A percentile compares a stretch with the other conserved stretches of the same genome.
These are phyloP conservation scores for Parazoanthus atlanticus DNA, from an alignment of 92 coral and sea anemone species.

Conservation along the genomic window DNA sequence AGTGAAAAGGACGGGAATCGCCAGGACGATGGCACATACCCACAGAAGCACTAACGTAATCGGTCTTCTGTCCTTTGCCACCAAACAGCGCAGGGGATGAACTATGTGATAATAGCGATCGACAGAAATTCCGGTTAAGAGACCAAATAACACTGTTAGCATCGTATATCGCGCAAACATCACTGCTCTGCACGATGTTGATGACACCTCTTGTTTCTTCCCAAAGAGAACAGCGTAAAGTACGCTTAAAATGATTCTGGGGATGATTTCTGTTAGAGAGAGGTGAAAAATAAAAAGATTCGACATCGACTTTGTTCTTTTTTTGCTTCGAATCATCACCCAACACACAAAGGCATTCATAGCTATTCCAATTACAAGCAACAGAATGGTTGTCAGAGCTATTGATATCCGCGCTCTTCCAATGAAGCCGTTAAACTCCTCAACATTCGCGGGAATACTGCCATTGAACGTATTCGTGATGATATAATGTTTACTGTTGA, in stretches of 20 bases:
- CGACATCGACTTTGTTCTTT: constrained; percentile 16
- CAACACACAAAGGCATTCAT: constrained; percentile 15
- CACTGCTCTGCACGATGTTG: not conserved
- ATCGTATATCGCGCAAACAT: constrained; percentile 21
- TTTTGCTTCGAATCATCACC: constrained; percentile 25
- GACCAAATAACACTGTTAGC: constrained; percentile 16
- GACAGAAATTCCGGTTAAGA: constrained; percentile 22
- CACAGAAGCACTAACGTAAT: not conserved
- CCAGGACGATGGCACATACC: constrained; percentile 7
- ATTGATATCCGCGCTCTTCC: not conserved
- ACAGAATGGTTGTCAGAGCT: not conserved
- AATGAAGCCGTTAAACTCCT: not conserved
- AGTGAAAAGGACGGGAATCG: not conserved
- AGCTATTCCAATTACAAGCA: constrained; percentile 12
- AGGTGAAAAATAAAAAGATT: constrained; percentile 29
- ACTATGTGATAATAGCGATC: constrained; percentile 36
- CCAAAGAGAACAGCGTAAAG: constrained; percentile 4
- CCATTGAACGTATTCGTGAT: not conserved
- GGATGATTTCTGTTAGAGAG: constrained; percentile 11
- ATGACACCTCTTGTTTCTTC: not conserved
- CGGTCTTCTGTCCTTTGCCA: constrained; percentile 4
- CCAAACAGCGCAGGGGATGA: constrained; percentile 25
- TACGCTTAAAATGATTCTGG: not conserved
- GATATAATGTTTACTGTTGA: not conserved
- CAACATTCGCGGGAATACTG: not conserved